Evolutionary conservation across 2,797 vertebrate species (phyloP).

Genomic region (Sebastes taczanowskii): DNA sequence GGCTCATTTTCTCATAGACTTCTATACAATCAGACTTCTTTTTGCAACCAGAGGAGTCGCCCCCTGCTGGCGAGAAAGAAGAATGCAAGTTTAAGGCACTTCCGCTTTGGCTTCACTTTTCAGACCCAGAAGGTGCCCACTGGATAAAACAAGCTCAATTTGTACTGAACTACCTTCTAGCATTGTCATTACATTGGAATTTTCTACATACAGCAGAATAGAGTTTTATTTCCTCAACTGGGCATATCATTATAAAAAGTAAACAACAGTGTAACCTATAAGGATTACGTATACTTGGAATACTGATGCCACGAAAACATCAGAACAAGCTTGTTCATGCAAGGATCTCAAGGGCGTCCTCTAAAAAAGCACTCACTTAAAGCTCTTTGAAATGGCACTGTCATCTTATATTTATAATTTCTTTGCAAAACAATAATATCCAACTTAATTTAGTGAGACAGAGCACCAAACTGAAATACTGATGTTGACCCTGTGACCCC

Average conservation of each 20-base stretch:
- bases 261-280: background rate
- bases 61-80: too few species aligned
- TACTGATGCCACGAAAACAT: background rate
- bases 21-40: too few species aligned
- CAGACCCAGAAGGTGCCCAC: too few species aligned
- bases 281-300: background rate
- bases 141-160: background rate
- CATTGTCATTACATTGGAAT: background rate
- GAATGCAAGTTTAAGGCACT: too few species aligned
- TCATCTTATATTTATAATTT: background rate
- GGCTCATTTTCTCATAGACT: too few species aligned
- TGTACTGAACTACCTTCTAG: background rate
- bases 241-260: background rate
- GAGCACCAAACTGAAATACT: background rate
- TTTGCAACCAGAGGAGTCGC: too few species aligned
- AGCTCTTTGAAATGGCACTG: background rate
- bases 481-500: slow-evolving; percentile 27
- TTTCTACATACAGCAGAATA: background rate
- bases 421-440: background rate
- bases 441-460: background rate
- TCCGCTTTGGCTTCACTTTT: too few species aligned
- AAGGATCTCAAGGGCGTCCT: background rate
- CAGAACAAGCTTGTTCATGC: background rate
- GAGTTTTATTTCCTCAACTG: background rate
- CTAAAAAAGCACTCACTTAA: background rate